Percentiles rank a stretch among this genome's conserved stretches.
Evolutionary conservation across 2,797 vertebrate species (phyloP).

Genomic region (Alca torda): DNA sequence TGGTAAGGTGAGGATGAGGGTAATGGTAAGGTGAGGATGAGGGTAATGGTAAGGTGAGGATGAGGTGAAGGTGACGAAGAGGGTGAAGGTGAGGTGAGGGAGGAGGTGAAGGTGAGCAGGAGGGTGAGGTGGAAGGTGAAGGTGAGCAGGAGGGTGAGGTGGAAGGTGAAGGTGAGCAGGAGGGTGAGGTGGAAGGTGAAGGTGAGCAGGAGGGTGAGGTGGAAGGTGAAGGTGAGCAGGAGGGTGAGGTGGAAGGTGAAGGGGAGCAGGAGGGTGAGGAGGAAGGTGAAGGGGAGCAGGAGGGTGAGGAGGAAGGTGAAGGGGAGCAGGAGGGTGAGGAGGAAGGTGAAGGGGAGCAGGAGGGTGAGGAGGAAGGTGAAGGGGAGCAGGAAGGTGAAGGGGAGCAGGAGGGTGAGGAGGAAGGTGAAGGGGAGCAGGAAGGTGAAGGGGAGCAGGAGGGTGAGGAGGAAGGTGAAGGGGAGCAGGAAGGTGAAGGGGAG

Average conservation of each 20-base stretch:
- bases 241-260: not conserved
- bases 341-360: too few relatives aligned
- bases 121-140: not conserved
- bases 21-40: not conserved
- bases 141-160: too few relatives aligned
- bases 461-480: not conserved
- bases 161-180: not conserved
- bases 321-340: too few relatives aligned
- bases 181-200: not conserved
- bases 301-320: not conserved
- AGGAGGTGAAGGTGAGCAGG: too few relatives aligned
- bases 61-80: too few relatives aligned
- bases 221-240: not conserved
- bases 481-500: too few relatives aligned
- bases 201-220: not conserved
- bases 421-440: too few relatives aligned
- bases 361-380: too few relatives aligned
- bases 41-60: not conserved
- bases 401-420: too few relatives aligned
- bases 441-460: too few relatives aligned
- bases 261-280: too few relatives aligned
- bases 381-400: not conserved
- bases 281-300: not conserved
- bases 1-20: not conserved
- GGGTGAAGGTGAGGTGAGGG: too few relatives aligned